phyloP scores from a whole-genome alignment of 2,113 vertebrate genomes.

The Urocolius indicus region DNA sequence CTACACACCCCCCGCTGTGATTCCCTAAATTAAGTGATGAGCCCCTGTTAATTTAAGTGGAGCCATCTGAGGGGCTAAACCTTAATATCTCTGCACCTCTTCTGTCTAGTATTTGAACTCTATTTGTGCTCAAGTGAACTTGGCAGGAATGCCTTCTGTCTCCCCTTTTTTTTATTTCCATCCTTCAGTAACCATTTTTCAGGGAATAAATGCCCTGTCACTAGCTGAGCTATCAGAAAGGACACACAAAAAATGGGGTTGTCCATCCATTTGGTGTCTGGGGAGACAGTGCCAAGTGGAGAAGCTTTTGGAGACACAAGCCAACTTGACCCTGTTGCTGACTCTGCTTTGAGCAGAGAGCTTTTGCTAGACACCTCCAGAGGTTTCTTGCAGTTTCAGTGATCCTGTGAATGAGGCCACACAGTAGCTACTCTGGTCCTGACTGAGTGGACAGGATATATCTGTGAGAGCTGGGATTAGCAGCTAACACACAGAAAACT shows the following conservation, averaged over 20 bases:
- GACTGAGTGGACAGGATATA: neutral
- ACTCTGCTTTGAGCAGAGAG: neutral
- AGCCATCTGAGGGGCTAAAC: neutral
- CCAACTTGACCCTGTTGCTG: neutral
- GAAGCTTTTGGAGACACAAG: neutral
- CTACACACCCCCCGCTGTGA: accelerated
- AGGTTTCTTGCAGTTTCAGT: neutral
- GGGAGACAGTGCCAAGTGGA: neutral
- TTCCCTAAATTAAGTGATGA: neutral
- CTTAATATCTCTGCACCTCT: neutral
- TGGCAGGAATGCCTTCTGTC: neutral
- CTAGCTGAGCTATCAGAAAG: neutral
- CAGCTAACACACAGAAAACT: neutral
- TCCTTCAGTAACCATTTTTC: neutral
- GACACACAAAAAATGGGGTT: neutral
- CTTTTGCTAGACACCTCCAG: neutral
- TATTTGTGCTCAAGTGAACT: neutral
- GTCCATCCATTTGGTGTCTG: neutral
- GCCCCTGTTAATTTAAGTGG: neutral
- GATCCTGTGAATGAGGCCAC: neutral
- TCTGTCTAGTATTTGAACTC: neutral
- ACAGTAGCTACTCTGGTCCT: neutral
- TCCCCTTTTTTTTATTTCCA: neutral
- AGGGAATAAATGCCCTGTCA: neutral
- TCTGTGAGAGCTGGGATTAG: neutral